Base-by-base conservation (phyloP, 2,797 vertebrate genomes). In the Miichthys miiuy region DNA sequence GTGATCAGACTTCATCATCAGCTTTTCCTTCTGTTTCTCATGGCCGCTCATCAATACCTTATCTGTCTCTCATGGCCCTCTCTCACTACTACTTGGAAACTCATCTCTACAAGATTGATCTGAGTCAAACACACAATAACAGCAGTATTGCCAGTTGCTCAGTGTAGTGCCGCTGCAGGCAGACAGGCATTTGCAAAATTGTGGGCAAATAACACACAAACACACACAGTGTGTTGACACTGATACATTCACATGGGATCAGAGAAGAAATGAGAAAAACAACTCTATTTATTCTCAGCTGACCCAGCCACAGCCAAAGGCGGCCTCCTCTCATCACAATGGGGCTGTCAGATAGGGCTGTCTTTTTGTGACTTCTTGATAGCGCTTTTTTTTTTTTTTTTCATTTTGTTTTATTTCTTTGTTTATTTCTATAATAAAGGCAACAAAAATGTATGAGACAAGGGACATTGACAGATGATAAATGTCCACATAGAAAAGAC, bases 201-300 rank as follows among this genome's bases (percentile, higher is more conserved):
- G 54, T 52, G 21, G 66, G 66, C 46, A 64, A 23, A 44, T 12
- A 61, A 5, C 23, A 68, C 62, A 64, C 30, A 74, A 20, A 64
- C 64, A 46, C 42, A 55, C 18, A 20, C 34, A 34, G n/a, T 4
- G 1, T 48, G 47, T 42, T 88, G 87, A 84, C 81, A 81, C 46
- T 79, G 75, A 89, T 74, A 46, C 70, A 80, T 82, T 81, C 70
- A 79, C 76, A 65, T 12, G 72, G 71, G 86, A 79, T 84, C 50
- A 60, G 50, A 63, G 56, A 73, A 27, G 72, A 72, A 86, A 85
- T 46, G 74, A 85, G 69, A 76, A 80, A 86, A 82, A 82, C 66
- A 84, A 79, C 73, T 79, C 69, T 56, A 69, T 87, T 79, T 75
- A 82, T 87, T 87, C 84, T 90, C 84, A 77, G 72, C 64, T 79